Conservation (phyloP, 2,888 invertebrate species). For the Slavum lentiscoides region DNA sequence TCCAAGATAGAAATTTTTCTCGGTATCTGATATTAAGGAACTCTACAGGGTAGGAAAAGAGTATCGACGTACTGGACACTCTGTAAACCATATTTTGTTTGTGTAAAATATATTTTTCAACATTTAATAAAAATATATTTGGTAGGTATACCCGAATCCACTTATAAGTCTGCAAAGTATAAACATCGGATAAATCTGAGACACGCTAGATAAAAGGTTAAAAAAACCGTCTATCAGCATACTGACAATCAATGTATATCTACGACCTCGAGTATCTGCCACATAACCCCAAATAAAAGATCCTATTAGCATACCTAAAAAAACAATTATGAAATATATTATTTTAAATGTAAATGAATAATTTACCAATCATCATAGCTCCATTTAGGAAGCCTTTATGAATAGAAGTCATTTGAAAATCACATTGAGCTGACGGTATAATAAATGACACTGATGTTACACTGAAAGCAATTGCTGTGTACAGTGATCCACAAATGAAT, state of each 20-base stretch:
- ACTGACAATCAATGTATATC: constrained; percentile 72
- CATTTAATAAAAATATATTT: constrained; percentile 60
- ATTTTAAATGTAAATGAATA: background rate
- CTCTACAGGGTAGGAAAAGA: constrained; percentile 73
- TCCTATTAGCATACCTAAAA: constrained; percentile 76
- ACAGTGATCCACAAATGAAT: constrained; percentile 77
- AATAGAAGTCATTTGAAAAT: constrained; percentile 76
- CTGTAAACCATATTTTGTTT: background rate
- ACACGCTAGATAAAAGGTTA: constrained; percentile 74
- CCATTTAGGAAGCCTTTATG: constrained; percentile 80
- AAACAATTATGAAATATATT: constrained; percentile 17
- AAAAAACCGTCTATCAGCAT: constrained; percentile 74
- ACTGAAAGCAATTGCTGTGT: constrained; percentile 80
- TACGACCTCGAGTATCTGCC: constrained; percentile 81
- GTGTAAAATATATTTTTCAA: background rate
- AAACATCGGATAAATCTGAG: constrained; percentile 74
- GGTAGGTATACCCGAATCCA: constrained; percentile 70
- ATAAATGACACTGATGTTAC: constrained; percentile 81
- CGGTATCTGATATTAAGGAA: constrained; percentile 78
- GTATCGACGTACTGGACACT: constrained; percentile 69
- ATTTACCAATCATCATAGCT: constrained; percentile 73
- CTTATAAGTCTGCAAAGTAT: constrained; percentile 74
- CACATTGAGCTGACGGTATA: constrained; percentile 80
- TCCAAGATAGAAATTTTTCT: constrained; percentile 80
- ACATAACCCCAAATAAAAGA: constrained; percentile 85